Evolutionary conservation across 1,140 invertebrate species (phyloP).

Genomic region (Hyles vespertilio): DNA sequence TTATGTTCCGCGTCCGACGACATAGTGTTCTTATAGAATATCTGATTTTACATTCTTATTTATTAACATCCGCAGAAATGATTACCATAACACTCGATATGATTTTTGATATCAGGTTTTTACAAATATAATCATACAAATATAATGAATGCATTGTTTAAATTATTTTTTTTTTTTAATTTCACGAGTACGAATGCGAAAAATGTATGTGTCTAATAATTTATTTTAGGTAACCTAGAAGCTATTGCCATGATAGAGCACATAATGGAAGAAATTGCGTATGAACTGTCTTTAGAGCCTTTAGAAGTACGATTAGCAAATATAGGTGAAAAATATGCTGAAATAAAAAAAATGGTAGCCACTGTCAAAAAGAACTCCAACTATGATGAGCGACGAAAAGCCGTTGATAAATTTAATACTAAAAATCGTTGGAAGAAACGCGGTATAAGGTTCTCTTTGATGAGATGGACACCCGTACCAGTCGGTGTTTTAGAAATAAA

Average conservation of each 20-base stretch:
- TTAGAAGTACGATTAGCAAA: constrained; percentile 81
- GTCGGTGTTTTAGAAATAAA: constrained; percentile 76
- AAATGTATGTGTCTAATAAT: no score
- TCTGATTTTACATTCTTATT: no score
- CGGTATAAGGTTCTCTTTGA: constrained; percentile 79
- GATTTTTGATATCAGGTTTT: no score
- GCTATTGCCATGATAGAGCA: constrained; percentile 82
- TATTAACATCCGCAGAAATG: no score
- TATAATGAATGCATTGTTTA: no score
- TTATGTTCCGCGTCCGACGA: no score
- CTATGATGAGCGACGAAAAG: constrained; percentile 60
- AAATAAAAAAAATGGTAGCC: constrained; percentile 28
- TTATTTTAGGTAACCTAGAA: constrained; percentile 78
- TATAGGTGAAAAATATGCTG: constrained; percentile 64
- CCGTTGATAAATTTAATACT: constrained; percentile 78
- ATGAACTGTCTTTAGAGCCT: constrained; percentile 80
- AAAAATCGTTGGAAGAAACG: constrained; percentile 85
- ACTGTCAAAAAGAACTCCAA: constrained; percentile 5
- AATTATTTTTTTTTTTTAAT: no score
- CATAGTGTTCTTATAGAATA: no score
- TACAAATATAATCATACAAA: no score
- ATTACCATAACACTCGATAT: no score
- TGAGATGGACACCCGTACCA: constrained; percentile 77
- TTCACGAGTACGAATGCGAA: no score
- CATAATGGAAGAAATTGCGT: constrained; percentile 90